phyloP scores from a whole-genome alignment of 2,888 invertebrate species.

The Epinotia brunnichana region DNA sequence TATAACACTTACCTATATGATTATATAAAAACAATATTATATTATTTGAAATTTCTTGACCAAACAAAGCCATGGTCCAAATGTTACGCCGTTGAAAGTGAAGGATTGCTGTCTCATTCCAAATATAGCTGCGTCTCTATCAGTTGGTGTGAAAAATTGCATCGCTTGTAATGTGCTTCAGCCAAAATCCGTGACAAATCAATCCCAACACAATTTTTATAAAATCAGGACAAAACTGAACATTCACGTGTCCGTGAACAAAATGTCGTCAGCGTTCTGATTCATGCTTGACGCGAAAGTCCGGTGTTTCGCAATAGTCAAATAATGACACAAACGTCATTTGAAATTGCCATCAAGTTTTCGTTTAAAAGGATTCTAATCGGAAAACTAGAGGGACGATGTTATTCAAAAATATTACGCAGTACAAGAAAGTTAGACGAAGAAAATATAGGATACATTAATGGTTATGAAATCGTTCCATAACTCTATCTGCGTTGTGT shows the following conservation, averaged over 20 bases:
- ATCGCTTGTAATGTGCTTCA: neutral
- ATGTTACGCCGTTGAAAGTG: no score
- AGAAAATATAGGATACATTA: neutral
- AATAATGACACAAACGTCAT: neutral
- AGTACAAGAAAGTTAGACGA: neutral
- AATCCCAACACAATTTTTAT: neutral
- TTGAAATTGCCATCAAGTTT: neutral
- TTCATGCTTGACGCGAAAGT: constrained; percentile 6
- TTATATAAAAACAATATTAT: no score
- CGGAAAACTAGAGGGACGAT: neutral
- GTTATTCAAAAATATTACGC: neutral
- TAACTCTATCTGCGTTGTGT: neutral
- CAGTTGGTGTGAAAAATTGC: no score
- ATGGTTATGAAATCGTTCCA: constrained; percentile 10
- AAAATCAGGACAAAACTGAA: neutral
- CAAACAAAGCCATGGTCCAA: no score
- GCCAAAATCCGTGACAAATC: constrained; percentile 1
- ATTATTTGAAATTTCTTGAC: no score
- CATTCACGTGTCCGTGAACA: constrained; percentile 9
- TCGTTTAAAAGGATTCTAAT: neutral
- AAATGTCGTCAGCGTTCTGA: constrained; percentile 4
- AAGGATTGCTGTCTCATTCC: no score
- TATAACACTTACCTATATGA: no score
- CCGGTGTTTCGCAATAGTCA: neutral
- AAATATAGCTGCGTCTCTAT: no score